These are phyloP conservation scores for Tenthredo distinguenda DNA, from an alignment of 2,888 invertebrate species.

Conservation along the genomic window DNA sequence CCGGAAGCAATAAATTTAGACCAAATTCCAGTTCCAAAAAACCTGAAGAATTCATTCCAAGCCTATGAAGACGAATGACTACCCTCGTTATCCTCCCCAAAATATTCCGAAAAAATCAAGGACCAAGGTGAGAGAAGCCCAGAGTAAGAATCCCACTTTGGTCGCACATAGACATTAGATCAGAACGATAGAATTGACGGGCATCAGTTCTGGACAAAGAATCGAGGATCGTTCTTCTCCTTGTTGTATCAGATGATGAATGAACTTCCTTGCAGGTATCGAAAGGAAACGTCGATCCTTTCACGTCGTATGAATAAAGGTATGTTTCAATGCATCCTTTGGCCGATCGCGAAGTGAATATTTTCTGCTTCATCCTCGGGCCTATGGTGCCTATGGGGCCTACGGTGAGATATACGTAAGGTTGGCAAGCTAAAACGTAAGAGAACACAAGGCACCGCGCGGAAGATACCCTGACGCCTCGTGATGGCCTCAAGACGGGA, in stretches of 20 bases:
- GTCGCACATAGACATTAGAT: not conserved
- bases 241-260: not conserved
- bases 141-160: not conserved
- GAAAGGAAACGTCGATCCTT: not conserved
- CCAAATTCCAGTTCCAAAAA: not conserved
- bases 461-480: conserved; percentile 76
- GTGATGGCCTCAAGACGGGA: conserved; percentile 79
- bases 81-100: not conserved
- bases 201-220: not conserved
- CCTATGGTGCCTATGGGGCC: not conserved
- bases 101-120: not conserved
- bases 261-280: not conserved
- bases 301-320: not conserved
- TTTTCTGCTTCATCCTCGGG: not conserved
- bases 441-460: conserved; percentile 36
- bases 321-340: not conserved
- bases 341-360: conserved; percentile 4
- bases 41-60: not conserved
- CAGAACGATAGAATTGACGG: not conserved
- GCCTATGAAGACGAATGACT: not conserved
- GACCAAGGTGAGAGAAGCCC: not conserved
- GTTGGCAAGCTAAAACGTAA: not conserved
- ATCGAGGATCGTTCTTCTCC: not conserved
- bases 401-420: not conserved
- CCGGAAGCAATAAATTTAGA: not conserved